A percentile compares a stretch with the other conserved stretches of the same genome.
Conservation (phyloP, 2,113 vertebrate genomes). For the Xyrauchen texanus region DNA sequence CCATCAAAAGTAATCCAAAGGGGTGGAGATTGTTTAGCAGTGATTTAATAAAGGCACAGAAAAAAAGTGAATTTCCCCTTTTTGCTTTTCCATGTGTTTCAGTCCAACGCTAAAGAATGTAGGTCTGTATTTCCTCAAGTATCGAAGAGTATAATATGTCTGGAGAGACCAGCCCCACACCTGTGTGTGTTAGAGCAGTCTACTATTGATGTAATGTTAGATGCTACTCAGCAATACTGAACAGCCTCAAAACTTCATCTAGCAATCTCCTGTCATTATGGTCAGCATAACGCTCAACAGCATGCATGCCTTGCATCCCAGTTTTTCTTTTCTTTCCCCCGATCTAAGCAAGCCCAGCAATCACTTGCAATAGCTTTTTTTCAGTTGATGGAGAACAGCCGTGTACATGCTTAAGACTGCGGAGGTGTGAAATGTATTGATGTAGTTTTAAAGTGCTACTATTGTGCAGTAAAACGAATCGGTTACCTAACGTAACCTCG, state of each 20-base stretch:
- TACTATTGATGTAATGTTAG: constrained; percentile 14
- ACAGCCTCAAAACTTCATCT: background rate
- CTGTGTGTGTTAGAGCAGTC: background rate
- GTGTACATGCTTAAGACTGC: background rate
- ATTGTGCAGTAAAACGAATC: background rate
- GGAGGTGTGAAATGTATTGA: constrained; percentile 12
- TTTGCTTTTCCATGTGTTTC: constrained; percentile 3
- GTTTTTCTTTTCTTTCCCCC: constrained; percentile 8
- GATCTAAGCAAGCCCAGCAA: constrained; percentile 24
- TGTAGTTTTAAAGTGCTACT: background rate
- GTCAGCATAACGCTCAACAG: constrained; percentile 28
- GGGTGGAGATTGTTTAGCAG: background rate
- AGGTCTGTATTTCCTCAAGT: constrained; percentile 38
- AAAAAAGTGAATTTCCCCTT: background rate
- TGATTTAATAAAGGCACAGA: background rate
- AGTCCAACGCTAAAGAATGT: constrained; percentile 13
- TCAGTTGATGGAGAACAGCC: constrained; percentile 13
- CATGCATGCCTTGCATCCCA: background rate
- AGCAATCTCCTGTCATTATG: constrained; percentile 34
- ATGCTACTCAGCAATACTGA: background rate
- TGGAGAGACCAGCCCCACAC: constrained; percentile 17
- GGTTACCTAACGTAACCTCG: no score
- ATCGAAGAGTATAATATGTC: constrained; percentile 22
- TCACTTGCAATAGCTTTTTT: constrained; percentile 19
- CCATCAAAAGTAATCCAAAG: constrained; percentile 33